phyloP scores from a whole-genome alignment of 30 jellyfish, hydroid and myxozoan species.

The Nemopilema nomurai region DNA sequence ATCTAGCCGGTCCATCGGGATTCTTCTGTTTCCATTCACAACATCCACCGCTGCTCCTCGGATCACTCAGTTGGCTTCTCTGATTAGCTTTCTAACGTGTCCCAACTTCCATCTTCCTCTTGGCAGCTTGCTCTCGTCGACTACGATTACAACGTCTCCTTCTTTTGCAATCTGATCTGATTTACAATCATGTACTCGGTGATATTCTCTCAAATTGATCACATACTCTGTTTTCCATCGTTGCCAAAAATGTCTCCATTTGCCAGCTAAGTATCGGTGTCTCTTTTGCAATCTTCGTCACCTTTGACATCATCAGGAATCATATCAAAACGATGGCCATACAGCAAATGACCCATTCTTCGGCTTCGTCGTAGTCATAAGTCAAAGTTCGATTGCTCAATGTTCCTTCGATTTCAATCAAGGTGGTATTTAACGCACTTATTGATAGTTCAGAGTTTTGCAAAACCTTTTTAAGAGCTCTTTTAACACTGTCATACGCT shows the following conservation, averaged over 20 bases:
- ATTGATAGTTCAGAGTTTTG: slow-evolving; percentile 14
- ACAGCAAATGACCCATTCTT: slow-evolving; percentile 29
- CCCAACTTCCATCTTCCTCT: slow-evolving; percentile 50
- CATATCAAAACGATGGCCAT: slow-evolving; percentile 22
- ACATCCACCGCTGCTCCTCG: slow-evolving; percentile 22
- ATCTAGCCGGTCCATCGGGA: slow-evolving; percentile 4
- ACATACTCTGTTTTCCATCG: slow-evolving; percentile 43
- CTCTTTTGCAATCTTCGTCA: slow-evolving; percentile 21
- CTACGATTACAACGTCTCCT: slow-evolving; percentile 39
- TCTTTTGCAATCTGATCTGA: neutral
- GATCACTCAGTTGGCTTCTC: slow-evolving; percentile 19
- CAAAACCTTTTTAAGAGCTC: slow-evolving; percentile 27
- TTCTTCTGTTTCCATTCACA: neutral
- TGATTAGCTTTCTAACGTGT: slow-evolving; percentile 4
- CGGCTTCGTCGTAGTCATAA: slow-evolving; percentile 26
- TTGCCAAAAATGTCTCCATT: slow-evolving; percentile 9
- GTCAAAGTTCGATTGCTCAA: slow-evolving; percentile 38
- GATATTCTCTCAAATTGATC: slow-evolving; percentile 11
- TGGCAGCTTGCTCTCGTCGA: slow-evolving; percentile 30
- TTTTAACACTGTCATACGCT: slow-evolving; percentile 41
- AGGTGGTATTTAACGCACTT: slow-evolving; percentile 31
- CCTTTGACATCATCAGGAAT: slow-evolving; percentile 13
- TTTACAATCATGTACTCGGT: neutral
- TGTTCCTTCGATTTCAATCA: slow-evolving; percentile 46
- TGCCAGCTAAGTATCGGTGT: slow-evolving; percentile 5